Evolutionary conservation across 1,140 invertebrate genomes (phyloP).

Genomic region (Listronotus bonariensis): DNA sequence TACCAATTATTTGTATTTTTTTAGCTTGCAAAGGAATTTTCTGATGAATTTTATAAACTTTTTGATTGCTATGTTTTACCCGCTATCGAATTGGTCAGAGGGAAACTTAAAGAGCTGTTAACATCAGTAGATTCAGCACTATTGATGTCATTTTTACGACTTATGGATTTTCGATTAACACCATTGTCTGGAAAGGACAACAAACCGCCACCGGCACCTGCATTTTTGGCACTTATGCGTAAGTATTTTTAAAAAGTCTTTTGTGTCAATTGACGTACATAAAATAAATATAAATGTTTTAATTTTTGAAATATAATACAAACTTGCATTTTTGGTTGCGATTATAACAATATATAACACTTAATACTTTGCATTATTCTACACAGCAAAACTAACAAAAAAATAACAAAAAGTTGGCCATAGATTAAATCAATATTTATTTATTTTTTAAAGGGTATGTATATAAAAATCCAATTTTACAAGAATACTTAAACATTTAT

Average conservation of each 20-base stretch:
- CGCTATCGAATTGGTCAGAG: constrained; percentile 59
- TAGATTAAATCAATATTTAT: no score
- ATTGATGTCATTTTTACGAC: constrained; percentile 62
- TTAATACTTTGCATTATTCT: no score
- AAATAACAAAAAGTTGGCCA: no score
- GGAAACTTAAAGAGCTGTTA: constrained; percentile 61
- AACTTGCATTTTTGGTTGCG: no score
- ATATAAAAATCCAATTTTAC: no score
- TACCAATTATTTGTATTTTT: constrained; percentile 16
- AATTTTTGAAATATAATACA: no score
- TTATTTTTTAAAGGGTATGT: no score
- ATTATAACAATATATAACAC: no score
- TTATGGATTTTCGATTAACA: constrained; percentile 63
- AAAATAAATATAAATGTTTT: no score
- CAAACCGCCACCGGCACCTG: constrained; percentile 58
- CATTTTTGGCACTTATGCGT: constrained; percentile 61
- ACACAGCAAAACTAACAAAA: no score
- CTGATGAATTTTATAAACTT: constrained; percentile 53
- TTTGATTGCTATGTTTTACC: constrained; percentile 66
- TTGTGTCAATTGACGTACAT: no score
- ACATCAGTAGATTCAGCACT: constrained; percentile 63
- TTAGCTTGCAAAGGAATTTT: constrained; percentile 46
- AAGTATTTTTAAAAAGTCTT: constrained; percentile 50
- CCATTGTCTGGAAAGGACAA: constrained; percentile 63
- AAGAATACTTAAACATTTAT: no score